A percentile compares a stretch with the other conserved stretches of the same genome.
Evolutionary conservation across 2,113 vertebrate species (phyloP).

Genomic region (Himantopus leucocephalus): DNA sequence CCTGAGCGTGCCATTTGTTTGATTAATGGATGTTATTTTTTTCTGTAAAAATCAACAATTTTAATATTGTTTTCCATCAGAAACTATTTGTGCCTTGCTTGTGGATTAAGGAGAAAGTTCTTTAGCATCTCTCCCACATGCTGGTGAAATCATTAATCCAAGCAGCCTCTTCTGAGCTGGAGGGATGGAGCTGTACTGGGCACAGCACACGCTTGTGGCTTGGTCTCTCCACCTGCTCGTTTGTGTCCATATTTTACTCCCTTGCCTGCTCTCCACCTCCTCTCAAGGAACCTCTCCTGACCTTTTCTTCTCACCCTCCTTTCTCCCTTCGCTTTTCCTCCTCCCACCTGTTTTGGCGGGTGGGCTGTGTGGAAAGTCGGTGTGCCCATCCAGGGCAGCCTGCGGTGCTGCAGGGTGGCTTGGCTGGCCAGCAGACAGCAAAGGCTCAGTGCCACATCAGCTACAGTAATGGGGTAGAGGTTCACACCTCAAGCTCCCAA

Average conservation of each 20-base stretch:
- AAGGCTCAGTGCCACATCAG: fast-evolving
- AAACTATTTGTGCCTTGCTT: constrained; percentile 13
- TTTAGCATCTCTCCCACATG: not conserved
- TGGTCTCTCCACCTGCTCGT: fast-evolving
- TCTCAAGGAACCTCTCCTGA: not conserved
- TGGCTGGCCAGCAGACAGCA: fast-evolving
- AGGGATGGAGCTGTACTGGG: not conserved
- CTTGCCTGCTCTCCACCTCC: not conserved
- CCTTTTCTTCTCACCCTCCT: not conserved
- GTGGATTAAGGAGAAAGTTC: constrained; percentile 5
- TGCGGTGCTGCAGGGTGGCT: too few relatives aligned
- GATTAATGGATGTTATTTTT: constrained; percentile 39
- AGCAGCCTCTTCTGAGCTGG: not conserved
- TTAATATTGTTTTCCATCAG: constrained; percentile 24
- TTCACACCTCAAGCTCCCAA: not conserved
- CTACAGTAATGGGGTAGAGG: not conserved
- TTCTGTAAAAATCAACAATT: constrained; percentile 20
- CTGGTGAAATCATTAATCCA: not conserved
- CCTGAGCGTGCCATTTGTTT: constrained; percentile 31
- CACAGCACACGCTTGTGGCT: fast-evolving
- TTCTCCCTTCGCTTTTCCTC: not conserved
- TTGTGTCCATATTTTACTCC: fast-evolving
- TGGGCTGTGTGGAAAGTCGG: not conserved
- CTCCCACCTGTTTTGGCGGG: fast-evolving
- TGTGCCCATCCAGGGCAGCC: not conserved